Evolutionary conservation across 2,888 invertebrate species (phyloP), one percentile per base, ranked within the genome.

Genomic region (Myathropa florea): DNA sequence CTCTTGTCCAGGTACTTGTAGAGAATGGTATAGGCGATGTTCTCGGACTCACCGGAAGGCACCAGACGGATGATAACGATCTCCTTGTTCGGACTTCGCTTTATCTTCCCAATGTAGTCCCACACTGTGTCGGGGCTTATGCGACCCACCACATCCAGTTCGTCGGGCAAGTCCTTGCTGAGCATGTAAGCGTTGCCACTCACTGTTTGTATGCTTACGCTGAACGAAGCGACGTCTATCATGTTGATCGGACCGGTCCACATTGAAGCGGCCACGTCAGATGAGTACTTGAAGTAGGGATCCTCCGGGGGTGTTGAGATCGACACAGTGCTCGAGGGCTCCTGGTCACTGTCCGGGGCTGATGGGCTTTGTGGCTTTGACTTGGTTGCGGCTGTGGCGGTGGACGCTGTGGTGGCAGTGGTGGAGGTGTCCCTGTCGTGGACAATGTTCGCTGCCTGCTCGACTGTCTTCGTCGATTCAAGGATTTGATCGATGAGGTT

Each of bases 31-130:
- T 90, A 92, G 36, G 96, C 96, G 92, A 95, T 95, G 91, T 96
- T 96, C 91, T 98, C 97, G 89, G 97, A 96, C 79, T 96, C 95
- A 88, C 95, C 96, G 0, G 96, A 96, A 0, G 98, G 97, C 88
- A 96, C 95, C 68, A 98, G 93, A 84, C 96, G 94, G 70, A 98
- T 93, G 26, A 98, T 94, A 12, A 97, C 94, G 30, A 98, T 96
- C 90, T 98, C 97, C 93, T 98, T 98, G 83, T 96, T 96, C 63
- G 96, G 96, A 57, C 96, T 95, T 91, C 96, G 96, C 90, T 97
- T 97, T 94, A 98, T 97, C 93, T 98, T 97, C 39, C 95, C 95
- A 76, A 99, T 96, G 91, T 99, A 99, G 79, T 98, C 98, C 97
- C 97, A 98, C 6, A 96, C 98, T 12, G 97, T 97, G 12, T 96